Conservation (phyloP, 2,113 vertebrate species). For the Furnarius figulus region DNA sequence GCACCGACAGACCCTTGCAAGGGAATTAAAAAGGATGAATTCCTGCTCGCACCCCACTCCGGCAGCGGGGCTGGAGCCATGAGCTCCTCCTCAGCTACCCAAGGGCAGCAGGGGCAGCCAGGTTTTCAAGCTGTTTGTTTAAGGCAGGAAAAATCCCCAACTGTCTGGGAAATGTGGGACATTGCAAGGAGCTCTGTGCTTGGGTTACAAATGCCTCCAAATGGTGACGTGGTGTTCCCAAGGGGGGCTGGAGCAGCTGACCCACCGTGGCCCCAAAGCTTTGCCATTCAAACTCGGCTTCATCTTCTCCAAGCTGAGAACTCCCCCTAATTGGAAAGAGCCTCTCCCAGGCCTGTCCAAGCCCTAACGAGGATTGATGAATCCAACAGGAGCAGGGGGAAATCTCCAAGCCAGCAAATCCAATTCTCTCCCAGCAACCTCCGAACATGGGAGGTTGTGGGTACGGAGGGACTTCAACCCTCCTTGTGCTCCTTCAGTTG, state of each 20-base stretch:
- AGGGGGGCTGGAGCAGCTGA: background rate
- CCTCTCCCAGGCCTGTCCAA: background rate
- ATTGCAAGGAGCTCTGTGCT: background rate
- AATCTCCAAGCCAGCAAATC: background rate
- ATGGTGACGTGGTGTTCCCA: background rate
- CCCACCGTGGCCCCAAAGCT: background rate
- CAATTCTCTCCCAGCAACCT: background rate
- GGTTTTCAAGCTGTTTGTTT: background rate
- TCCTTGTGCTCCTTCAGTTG: background rate
- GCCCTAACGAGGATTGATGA: background rate
- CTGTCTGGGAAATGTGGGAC: background rate
- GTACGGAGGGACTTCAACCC: background rate
- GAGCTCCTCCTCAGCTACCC: background rate
- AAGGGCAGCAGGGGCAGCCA: background rate
- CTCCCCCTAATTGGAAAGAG: background rate
- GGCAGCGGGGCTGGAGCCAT: background rate
- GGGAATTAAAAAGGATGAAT: background rate
- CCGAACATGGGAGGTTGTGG: background rate
- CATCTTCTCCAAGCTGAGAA: background rate
- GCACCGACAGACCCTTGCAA: background rate
- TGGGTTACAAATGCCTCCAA: background rate
- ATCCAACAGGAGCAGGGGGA: background rate
- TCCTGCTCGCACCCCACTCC: background rate
- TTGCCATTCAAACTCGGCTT: background rate
- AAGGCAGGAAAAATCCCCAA: background rate